Conservation (phyloP, 2,888 invertebrate species). For the Tipula lateralis region DNA sequence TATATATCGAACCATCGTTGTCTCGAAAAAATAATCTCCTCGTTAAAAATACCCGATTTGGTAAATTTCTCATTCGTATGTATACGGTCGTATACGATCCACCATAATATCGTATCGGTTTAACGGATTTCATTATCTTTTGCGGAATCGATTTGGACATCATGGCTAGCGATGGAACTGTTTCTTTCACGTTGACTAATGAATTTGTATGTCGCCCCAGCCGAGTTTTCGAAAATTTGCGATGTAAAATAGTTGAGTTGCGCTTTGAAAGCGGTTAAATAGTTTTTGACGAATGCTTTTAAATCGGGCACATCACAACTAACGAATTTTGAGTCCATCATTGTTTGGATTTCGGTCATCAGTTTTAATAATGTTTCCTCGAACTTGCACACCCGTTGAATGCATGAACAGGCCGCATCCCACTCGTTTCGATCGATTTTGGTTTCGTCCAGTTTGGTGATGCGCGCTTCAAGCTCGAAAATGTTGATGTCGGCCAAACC, state of each 20-base stretch:
- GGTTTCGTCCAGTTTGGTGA: conserved; percentile 39
- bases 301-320: conserved; percentile 45
- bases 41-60: conserved; percentile 38
- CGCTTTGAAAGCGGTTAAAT: background rate
- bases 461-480: conserved; percentile 38
- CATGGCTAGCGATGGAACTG: background rate
- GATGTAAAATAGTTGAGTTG: background rate
- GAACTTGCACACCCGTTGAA: conserved; percentile 34
- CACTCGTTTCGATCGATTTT: conserved; percentile 35
- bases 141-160: conserved; percentile 31
- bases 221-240: conserved; percentile 41
- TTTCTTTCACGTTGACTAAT: conserved; percentile 38
- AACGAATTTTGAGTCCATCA: conserved; percentile 46
- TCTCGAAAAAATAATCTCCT: conserved; percentile 34
- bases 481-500: conserved; percentile 35
- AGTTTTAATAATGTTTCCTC: conserved; percentile 40
- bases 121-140: background rate
- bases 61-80: conserved; percentile 39
- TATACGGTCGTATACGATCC: conserved; percentile 35
- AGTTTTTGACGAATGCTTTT: conserved; percentile 42
- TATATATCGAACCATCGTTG: background rate
- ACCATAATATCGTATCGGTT: conserved; percentile 36
- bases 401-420: background rate
- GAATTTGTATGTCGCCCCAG: conserved; percentile 40
- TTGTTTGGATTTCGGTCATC: conserved; percentile 47